Percentiles rank a stretch among this genome's conserved stretches.
phyloP scores from a whole-genome alignment of 2,113 vertebrate genomes.

The Barnardius zonarius region DNA sequence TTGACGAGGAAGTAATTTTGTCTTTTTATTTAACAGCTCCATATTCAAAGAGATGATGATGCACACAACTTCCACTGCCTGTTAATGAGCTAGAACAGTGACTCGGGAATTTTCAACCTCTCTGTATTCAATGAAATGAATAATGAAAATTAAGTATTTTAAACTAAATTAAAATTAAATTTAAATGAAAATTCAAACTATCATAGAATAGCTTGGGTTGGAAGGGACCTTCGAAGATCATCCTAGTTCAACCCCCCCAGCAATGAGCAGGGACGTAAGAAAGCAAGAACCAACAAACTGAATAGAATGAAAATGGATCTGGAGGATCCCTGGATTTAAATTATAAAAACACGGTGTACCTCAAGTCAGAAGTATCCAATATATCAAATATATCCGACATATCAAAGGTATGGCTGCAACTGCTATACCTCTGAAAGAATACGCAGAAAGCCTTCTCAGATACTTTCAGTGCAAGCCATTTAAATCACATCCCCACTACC shows the following conservation, averaged over 20 bases:
- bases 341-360: not conserved
- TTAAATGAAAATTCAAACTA: no score
- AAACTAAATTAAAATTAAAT: no score
- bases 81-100: not conserved
- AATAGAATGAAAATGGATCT: not conserved
- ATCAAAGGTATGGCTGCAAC: not conserved
- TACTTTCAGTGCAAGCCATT: not conserved
- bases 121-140: not conserved
- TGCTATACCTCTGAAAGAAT: not conserved
- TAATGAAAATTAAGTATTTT: no score
- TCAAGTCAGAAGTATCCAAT: not conserved
- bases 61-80: not conserved
- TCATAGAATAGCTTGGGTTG: not conserved
- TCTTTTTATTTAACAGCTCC: not conserved
- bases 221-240: not conserved
- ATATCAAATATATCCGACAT: not conserved
- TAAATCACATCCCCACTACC: not conserved
- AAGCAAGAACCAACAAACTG: not conserved
- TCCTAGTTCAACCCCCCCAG: not conserved
- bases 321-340: not conserved
- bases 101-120: conserved; percentile 1
- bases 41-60: not conserved
- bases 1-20: not conserved
- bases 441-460: not conserved
- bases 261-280: not conserved